Percentiles rank a stretch among this genome's conserved stretches.
phyloP scores from a whole-genome alignment of 1,140 invertebrate species.

The Venturia canescens region DNA sequence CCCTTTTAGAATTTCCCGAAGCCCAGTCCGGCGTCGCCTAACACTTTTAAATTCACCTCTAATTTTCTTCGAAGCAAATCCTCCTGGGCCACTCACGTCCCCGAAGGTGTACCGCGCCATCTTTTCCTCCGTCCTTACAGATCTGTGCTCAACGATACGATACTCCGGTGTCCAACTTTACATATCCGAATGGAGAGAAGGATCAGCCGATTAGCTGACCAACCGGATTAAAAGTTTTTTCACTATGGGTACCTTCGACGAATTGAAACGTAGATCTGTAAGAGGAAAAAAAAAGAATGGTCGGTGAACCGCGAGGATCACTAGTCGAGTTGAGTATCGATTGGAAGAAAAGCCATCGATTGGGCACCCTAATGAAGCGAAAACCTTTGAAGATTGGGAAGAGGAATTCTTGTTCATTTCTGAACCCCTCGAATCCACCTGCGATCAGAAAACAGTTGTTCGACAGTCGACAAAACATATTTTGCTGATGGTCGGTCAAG shows the following conservation, averaged over 20 bases:
- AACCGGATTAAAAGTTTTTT: not conserved
- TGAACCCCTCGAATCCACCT: not conserved
- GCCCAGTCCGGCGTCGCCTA: not conserved
- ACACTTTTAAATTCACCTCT: constrained; percentile 9
- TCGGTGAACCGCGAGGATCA: too few species aligned
- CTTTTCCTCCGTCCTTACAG: not conserved
- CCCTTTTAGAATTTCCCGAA: not conserved
- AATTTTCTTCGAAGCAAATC: not conserved
- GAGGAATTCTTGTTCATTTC: too few species aligned
- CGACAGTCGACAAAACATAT: not conserved
- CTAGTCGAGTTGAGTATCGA: too few species aligned
- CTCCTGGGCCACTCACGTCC: not conserved
- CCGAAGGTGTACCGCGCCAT: not conserved
- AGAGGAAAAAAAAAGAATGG: too few species aligned
- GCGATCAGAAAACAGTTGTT: not conserved
- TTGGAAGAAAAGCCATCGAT: too few species aligned
- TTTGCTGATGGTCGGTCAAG: not conserved
- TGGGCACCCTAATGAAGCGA: too few species aligned
- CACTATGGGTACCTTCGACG: too few species aligned
- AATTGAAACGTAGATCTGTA: too few species aligned
- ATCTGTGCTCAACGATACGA: not conserved
- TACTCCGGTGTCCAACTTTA: not conserved
- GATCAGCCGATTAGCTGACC: not conserved
- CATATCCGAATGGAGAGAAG: not conserved
- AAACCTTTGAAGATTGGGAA: too few species aligned